Conservation (phyloP, 1,140 invertebrate genomes). For the Temnothorax nylanderi region DNA sequence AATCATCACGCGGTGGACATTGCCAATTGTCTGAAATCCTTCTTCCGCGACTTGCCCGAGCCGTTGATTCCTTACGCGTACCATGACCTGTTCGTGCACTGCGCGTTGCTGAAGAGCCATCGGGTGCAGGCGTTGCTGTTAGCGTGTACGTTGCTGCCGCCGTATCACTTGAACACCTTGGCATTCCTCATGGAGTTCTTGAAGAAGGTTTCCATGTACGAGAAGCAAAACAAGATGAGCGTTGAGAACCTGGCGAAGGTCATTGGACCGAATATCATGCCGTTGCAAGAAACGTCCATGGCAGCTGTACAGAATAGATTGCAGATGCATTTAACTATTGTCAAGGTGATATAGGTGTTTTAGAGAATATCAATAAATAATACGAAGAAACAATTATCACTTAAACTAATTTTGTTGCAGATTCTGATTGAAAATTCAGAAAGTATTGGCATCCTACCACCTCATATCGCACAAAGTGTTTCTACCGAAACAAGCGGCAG, state of each 20-base stretch:
- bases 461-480: conserved; percentile 85
- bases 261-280: conserved; percentile 93
- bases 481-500: conserved; percentile 84
- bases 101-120: conserved; percentile 84
- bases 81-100: conserved; percentile 92
- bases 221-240: conserved; percentile 93
- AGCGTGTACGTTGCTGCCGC: conserved; percentile 88
- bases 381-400: conserved; percentile 29
- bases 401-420: conserved; percentile 83
- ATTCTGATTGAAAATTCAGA: conserved; percentile 92
- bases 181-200: conserved; percentile 90
- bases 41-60: conserved; percentile 93
- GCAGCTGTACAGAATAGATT: conserved; percentile 87
- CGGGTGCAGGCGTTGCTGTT: conserved; percentile 87
- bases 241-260: conserved; percentile 92
- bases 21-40: conserved; percentile 93
- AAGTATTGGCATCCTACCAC: conserved; percentile 90
- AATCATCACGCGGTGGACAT: conserved; percentile 92
- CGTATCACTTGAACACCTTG: conserved; percentile 89
- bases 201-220: conserved; percentile 87
- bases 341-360: conserved; percentile 84
- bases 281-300: conserved; percentile 87
- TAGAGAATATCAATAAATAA: conserved; percentile 28
- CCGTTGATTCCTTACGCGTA: conserved; percentile 90
- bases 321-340: conserved; percentile 88